Evolutionary conservation across 1,140 invertebrate species (phyloP).

Genomic region (Bacillus rossius): DNA sequence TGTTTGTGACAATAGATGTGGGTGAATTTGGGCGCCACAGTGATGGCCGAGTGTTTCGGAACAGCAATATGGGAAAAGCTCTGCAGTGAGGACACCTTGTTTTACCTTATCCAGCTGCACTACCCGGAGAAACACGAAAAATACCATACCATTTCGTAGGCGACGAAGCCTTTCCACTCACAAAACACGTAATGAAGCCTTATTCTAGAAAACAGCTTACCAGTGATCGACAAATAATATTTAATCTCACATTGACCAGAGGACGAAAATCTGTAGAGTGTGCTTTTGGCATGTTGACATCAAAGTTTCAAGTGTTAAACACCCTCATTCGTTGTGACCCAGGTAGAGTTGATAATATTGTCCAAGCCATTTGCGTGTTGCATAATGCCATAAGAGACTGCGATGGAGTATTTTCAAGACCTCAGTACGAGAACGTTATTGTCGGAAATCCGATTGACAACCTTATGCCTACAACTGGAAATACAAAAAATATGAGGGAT

Average conservation of each 20-base stretch:
- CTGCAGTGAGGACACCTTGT: too few species aligned
- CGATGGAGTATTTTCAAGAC: conserved; percentile 1
- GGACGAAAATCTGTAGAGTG: neutral
- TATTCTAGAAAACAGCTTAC: neutral
- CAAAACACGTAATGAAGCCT: too few species aligned
- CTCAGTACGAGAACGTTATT: neutral
- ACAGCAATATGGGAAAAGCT: too few species aligned
- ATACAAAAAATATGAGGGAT: neutral
- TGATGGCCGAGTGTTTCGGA: conserved; percentile 26
- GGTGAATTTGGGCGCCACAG: conserved; percentile 35
- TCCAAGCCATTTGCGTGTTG: neutral
- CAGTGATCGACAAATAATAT: neutral
- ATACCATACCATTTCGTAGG: too few species aligned
- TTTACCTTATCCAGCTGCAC: too few species aligned
- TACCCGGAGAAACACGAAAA: too few species aligned
- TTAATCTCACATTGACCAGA: neutral
- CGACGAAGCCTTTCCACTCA: too few species aligned
- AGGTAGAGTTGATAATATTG: neutral
- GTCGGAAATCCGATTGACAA: neutral
- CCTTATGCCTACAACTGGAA: neutral
- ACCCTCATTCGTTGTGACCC: neutral
- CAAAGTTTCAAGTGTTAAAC: neutral
- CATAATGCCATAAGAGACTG: neutral
- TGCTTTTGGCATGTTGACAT: neutral
- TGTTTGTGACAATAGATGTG: conserved; percentile 40